Conservation (phyloP, 1,140 invertebrate genomes). For the Tetranychus urticae region DNA sequence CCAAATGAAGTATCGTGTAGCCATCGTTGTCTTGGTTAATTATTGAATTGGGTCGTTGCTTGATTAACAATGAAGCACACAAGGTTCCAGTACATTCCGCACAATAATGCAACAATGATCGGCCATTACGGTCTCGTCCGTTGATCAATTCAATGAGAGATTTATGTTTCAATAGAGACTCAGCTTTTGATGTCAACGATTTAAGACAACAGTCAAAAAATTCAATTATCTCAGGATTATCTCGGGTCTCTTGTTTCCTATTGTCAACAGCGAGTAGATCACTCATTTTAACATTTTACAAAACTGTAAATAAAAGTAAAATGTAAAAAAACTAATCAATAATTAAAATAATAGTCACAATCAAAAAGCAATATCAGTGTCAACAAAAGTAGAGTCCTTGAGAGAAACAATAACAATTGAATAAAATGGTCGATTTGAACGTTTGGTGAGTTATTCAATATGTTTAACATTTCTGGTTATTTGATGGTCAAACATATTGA, state of each 20-base stretch:
- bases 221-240: neutral
- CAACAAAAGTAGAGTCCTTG: too few relatives aligned
- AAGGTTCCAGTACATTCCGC: slow-evolving; percentile 33
- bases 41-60: slow-evolving; percentile 43
- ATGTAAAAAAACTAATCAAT: too few relatives aligned
- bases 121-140: slow-evolving; percentile 44
- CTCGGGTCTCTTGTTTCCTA: neutral
- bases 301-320: too few relatives aligned
- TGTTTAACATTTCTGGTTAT: too few relatives aligned
- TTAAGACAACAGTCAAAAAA: neutral
- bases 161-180: neutral
- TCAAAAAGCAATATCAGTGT: too few relatives aligned
- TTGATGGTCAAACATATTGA: too few relatives aligned
- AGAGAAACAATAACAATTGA: too few relatives aligned
- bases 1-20: slow-evolving; percentile 72
- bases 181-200: neutral
- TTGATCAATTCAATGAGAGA: neutral
- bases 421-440: too few relatives aligned
- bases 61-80: slow-evolving; percentile 34
- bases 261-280: too few relatives aligned
- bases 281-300: too few relatives aligned
- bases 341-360: too few relatives aligned
- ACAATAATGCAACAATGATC: slow-evolving; percentile 78
- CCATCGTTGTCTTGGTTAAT: slow-evolving; percentile 68
- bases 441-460: too few relatives aligned